Conservation (phyloP, 2,888 invertebrate genomes). For the Phorcus lineatus region DNA sequence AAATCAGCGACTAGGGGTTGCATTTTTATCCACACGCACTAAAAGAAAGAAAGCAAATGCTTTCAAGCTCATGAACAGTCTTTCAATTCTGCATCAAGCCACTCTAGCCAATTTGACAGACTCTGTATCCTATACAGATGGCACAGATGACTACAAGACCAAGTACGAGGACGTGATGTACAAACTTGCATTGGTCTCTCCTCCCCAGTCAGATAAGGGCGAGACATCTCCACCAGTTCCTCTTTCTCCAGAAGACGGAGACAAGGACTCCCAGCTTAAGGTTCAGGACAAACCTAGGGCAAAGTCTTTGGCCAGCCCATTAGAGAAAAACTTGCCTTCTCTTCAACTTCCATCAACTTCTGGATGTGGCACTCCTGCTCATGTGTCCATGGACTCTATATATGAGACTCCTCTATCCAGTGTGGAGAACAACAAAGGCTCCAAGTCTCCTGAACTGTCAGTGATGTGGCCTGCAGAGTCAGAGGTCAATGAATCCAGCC, state of each 20-base stretch:
- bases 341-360: neutral
- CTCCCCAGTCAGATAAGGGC: constrained; percentile 59
- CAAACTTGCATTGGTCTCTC: constrained; percentile 66
- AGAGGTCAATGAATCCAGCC: neutral
- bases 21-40: constrained; percentile 50
- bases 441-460: constrained; percentile 17
- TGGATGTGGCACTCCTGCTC: neutral
- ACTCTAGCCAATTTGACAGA: constrained; percentile 66
- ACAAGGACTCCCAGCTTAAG: neutral
- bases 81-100: constrained; percentile 68
- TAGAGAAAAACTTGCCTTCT: neutral
- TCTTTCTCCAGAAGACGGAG: constrained; percentile 61
- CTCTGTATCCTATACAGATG: constrained; percentile 46
- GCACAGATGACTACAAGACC: constrained; percentile 46
- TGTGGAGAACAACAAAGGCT: constrained; percentile 38
- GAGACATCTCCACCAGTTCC: constrained; percentile 64
- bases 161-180: constrained; percentile 63
- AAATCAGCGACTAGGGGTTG: constrained; percentile 58
- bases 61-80: constrained; percentile 59
- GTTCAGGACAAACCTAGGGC: neutral
- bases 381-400: constrained; percentile 29
- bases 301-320: neutral
- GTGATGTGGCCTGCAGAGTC: neutral
- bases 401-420: constrained; percentile 44
- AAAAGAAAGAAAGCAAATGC: constrained; percentile 40